Evolutionary conservation across 2,113 vertebrate genomes (phyloP), one percentile per base, ranked within the genome.

Genomic region (Ammodytes marinus): DNA sequence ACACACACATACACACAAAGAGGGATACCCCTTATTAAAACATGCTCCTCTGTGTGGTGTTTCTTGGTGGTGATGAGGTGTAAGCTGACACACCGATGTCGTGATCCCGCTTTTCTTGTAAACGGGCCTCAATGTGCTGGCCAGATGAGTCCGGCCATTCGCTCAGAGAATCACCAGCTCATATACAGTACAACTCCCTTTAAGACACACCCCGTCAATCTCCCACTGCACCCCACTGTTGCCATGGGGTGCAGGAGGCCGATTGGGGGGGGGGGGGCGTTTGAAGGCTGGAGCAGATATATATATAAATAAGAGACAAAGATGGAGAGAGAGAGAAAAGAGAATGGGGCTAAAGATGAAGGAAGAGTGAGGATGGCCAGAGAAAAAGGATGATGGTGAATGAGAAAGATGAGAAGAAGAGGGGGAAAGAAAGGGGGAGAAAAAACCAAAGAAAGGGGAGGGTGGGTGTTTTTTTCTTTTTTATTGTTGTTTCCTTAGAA

Each of bases 401-500:
- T 49, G 60, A 69, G 72, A 60, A 86, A 73, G 78, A 86, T 82
- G 63, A 82, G 82, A 88, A 54, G 69, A 79, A 46, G 35, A 52
- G 52, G 27, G 27, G 27, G 27, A 27, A 39, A 57, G 46, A 83
- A 61, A 35, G 46, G 57, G 69, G 37, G 75, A n/a, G 69, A 63
- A 60, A 69, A 63, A 77, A 85, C 52, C 52, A 81, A 85, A 79
- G 55, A 57, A 52, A 59, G 40, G 58, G 69, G 74, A 61, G 47
- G 65, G 75, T 85, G 84, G 86, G 42, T 77, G 85, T 86, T 85
- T 80, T 49, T 79, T 19, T 47, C 27, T 27, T 27, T 87, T 92
- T 88, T 86, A 81, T 84, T 93, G 65, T 88, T 79, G 74, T 84
- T 91, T 85, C 70, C 59, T 87, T 64, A 70, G 69, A 86, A 91